Conservation (phyloP, 2,797 vertebrate genomes). For the Microchirus variegatus region DNA sequence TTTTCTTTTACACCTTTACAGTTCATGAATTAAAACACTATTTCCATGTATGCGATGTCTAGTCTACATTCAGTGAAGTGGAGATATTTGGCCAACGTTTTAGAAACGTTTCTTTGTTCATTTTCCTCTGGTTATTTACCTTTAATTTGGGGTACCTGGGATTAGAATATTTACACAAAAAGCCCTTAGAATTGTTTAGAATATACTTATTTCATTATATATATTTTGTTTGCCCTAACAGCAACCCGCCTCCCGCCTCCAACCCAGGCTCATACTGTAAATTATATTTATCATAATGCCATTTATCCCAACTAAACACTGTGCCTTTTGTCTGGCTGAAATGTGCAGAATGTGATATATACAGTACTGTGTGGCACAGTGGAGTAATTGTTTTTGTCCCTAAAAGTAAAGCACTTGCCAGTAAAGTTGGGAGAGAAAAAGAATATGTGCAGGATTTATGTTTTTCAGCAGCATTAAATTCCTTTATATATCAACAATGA, state of each 20-base stretch:
- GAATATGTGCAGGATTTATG: conserved; percentile 52
- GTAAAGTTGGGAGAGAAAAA: conserved; percentile 43
- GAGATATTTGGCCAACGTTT: conserved; percentile 4
- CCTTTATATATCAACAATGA: too few species aligned
- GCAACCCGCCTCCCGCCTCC: conserved; percentile 16
- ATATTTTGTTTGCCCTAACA: conserved; percentile 51
- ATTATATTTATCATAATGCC: conserved; percentile 67
- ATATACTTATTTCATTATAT: conserved; percentile 55
- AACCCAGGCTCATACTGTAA: conserved; percentile 22
- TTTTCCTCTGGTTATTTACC: conserved; percentile 26
- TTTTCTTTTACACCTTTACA: conserved; percentile 12
- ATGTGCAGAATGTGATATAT: conserved; percentile 75
- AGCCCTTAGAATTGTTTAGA: conserved; percentile 57
- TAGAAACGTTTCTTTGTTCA: conserved; percentile 8
- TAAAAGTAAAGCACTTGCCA: conserved; percentile 44
- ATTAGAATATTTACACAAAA: conserved; percentile 49
- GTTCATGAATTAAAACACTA: conserved; percentile 1
- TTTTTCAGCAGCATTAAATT: conserved; percentile 6
- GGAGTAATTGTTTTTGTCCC: conserved; percentile 71
- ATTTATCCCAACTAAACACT: conserved; percentile 57
- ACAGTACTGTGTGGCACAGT: conserved; percentile 64
- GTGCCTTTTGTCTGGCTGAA: conserved; percentile 55
- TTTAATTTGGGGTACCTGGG: conserved; percentile 31
- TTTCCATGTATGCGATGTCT: too few species aligned
- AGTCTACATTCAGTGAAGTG: background rate